Evolutionary conservation across 2,113 vertebrate genomes (phyloP).

Genomic region (Redunca redunca): DNA sequence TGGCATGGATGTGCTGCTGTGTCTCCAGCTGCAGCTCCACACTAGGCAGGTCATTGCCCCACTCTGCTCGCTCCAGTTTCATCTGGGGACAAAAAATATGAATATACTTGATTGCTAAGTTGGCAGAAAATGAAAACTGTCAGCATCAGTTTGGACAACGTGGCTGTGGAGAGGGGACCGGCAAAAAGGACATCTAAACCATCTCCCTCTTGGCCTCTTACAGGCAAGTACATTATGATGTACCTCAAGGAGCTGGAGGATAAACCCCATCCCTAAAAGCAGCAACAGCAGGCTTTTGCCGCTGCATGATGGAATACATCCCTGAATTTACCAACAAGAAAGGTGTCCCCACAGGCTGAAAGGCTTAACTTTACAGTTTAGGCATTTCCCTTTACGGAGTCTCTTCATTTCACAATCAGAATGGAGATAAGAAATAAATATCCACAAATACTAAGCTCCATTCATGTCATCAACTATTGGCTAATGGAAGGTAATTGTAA

Average conservation of each 20-base stretch:
- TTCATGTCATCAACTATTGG: neutral
- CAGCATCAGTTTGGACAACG: neutral
- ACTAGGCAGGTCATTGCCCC: slow-evolving; percentile 93
- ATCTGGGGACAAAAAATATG: slow-evolving; percentile 79
- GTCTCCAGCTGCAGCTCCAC: slow-evolving; percentile 92
- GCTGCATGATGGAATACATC: neutral
- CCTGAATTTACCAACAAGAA: neutral
- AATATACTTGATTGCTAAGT: neutral
- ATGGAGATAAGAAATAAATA: neutral
- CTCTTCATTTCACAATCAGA: slow-evolving; percentile 1
- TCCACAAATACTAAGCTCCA: slow-evolving; percentile 20
- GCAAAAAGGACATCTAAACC: neutral
- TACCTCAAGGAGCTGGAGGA: neutral
- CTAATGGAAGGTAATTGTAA: neutral
- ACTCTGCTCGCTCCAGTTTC: slow-evolving; percentile 92
- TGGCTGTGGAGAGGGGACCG: neutral
- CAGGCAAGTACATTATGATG: neutral
- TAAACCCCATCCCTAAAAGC: neutral
- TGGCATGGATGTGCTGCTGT: slow-evolving; percentile 87
- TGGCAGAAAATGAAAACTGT: neutral
- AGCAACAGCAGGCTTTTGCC: neutral
- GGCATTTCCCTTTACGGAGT: neutral
- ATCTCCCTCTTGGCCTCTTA: neutral
- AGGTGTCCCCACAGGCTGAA: neutral
- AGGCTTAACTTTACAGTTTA: neutral